Conservation (phyloP, 2,113 vertebrate species). For the Neotoma lepida region DNA sequence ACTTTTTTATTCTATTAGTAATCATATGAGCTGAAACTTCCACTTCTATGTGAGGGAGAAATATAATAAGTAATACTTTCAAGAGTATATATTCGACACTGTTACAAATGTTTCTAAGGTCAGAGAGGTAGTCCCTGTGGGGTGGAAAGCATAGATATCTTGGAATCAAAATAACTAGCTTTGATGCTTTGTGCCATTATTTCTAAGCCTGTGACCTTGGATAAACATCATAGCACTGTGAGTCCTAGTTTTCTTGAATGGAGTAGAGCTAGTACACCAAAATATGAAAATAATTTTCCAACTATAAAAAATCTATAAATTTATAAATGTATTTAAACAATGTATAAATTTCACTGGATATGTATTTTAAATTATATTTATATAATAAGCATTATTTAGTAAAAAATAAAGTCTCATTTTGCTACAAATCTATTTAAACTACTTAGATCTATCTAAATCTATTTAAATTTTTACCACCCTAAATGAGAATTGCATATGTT, state of each 20-base stretch:
- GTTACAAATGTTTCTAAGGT: constrained; percentile 2
- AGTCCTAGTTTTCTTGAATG: background rate
- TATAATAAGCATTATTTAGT: background rate
- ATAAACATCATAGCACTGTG: background rate
- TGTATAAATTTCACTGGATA: background rate
- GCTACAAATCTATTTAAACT: background rate
- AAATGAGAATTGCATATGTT: background rate
- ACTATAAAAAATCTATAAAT: background rate
- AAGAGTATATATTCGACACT: background rate
- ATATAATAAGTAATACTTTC: background rate
- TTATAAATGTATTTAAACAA: background rate
- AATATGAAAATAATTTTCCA: constrained; percentile 38
- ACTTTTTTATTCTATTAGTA: background rate
- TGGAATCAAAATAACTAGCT: constrained; percentile 40
- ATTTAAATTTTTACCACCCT: background rate
- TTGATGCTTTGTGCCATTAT: background rate
- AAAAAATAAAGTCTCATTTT: constrained; percentile 45
- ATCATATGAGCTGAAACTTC: background rate
- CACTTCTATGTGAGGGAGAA: constrained; percentile 10
- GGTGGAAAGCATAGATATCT: background rate
- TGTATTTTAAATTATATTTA: background rate
- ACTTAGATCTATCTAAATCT: no score
- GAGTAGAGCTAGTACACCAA: background rate
- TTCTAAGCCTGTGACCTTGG: constrained; percentile 49
- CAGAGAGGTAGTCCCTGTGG: background rate